Base-by-base conservation (phyloP, 2,797 vertebrate genomes). In the Hipposideros larvatus region DNA sequence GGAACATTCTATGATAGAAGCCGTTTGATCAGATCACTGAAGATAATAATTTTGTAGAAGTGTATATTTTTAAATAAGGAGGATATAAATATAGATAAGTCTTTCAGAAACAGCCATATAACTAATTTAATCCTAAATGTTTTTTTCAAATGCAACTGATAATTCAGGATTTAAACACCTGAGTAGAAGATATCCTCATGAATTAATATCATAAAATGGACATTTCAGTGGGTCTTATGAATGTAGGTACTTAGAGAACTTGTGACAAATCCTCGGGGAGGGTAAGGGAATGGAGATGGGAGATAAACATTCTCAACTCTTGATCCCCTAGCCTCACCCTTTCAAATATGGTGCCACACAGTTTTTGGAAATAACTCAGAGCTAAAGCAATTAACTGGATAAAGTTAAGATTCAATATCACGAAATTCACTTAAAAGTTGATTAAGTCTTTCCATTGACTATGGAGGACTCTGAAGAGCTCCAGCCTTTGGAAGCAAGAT, bases 101-200 rank as follows among this genome's bases (percentile, higher is more conserved):
- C 53, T 91, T 94, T 97, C 55, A 96, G 68, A 95, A 92, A 88
- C 43, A 78, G 66, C 43, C 53, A 31, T 89, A 28, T 75, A 68
- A 94, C 57, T 95, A 70, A 94, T 91, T 92, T 87, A 79, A 94
- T 95, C 51, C 66, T 78, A 93, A 87, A 90, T 83, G 24, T 8
- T 73, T 89, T 55, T 79, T 94, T 85, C 89, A 95, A 95, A 87
- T 57, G 57, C 73, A 37, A 34, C 13, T 94, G 66, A 95, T 91
- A 94, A 74, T 59, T 89, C 53, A 53, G 37, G 43, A 71, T 84
- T 95, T 94, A 91, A 86, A 79, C 37, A 78, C 55, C 51, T 26
- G 5, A 88, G 34, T 43, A 55, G 51, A 31, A 89, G 90, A 87
- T 84, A 70, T 46, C 24, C 2, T 53, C 11, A 31, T 24, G 28